Evolutionary conservation across 2,797 vertebrate genomes (phyloP), one percentile per base, ranked within the genome.

Genomic region (Denticeps clupeoides): DNA sequence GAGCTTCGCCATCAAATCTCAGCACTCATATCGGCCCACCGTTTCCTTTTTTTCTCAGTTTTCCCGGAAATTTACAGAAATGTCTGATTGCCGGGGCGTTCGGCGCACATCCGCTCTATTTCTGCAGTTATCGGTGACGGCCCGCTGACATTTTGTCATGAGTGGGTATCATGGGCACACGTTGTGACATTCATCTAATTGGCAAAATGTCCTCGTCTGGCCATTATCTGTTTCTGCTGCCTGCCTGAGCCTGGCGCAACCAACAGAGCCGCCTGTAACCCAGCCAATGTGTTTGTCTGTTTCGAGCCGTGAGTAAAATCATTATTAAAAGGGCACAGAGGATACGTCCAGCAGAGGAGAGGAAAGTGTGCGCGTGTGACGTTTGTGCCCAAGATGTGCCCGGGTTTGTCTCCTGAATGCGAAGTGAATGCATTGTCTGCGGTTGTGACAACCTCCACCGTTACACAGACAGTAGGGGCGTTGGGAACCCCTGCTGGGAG

Each of bases 121-220:
- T 21, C 19, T 45, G 41, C 33, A 35, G 31, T 41, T 47, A 49
- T 49, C 53, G 52, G 51, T 47, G 41, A n/a, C 46, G 37, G 31
- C 51, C 38, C 41, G 44, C 47, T 21, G 35, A 38, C 35, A 38
- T 38, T 38, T 32, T 57, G 54, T 64, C 51, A 55, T 58, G 49
- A 49, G 31, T 42, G 58, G 51, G 41, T 47, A 51, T 52, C 55
- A 31, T 49, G 24, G 47, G 58, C 55, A 58, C 48, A 52, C 49
- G 35, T 38, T 46, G 48, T 71, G 71, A 70, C 74, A 72, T 79
- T 77, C 64, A 69, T 56, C 60, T 79, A 77, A 78, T 77, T 79
- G 71, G 67, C 59, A 69, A 68, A 64, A 67, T 58, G 52, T 72
- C 56, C 61, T 51, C 51, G 38, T n/a, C 51, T 47, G 41, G 52